Evolutionary conservation across 1,140 invertebrate genomes (phyloP).

Genomic region (Lepidurus packardi): DNA sequence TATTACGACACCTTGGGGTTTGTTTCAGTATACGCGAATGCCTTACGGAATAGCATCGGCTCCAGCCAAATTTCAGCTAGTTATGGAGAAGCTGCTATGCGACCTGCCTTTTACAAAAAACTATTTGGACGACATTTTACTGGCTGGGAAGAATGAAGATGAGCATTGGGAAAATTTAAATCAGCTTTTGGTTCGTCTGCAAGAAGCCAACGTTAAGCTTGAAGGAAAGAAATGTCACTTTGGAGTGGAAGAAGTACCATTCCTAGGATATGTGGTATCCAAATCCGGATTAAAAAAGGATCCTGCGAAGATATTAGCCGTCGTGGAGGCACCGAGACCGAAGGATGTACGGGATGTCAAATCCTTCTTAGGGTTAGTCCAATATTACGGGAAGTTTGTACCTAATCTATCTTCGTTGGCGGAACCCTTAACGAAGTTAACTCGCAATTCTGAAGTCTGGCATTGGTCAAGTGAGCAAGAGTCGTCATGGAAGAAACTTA

Average conservation of each 20-base stretch:
- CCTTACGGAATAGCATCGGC: slow-evolving; percentile 31
- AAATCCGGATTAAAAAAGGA: slow-evolving; percentile 41
- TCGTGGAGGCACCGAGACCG: slow-evolving; percentile 41
- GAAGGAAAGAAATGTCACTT: slow-evolving; percentile 45
- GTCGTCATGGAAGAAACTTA: slow-evolving; percentile 36
- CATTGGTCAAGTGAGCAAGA: slow-evolving; percentile 33
- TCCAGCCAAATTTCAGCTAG: slow-evolving; percentile 39
- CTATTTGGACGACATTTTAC: slow-evolving; percentile 38
- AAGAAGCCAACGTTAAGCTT: slow-evolving; percentile 39
- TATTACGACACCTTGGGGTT: slow-evolving; percentile 36
- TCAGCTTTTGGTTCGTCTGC: slow-evolving; percentile 37
- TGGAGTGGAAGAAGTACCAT: slow-evolving; percentile 39
- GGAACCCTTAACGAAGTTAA: slow-evolving; percentile 43
- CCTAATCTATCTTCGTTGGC: slow-evolving; percentile 43
- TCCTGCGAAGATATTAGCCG: slow-evolving; percentile 43
- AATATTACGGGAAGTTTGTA: slow-evolving; percentile 48
- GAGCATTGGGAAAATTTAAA: slow-evolving; percentile 38
- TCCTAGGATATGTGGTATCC: slow-evolving; percentile 43
- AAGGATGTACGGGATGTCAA: slow-evolving; percentile 42
- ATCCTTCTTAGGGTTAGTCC: slow-evolving; percentile 43
- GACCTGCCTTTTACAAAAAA: slow-evolving; percentile 24
- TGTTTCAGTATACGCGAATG: slow-evolving; percentile 22
- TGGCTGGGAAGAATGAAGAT: slow-evolving; percentile 36
- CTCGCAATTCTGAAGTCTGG: slow-evolving; percentile 26
- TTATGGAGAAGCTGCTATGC: slow-evolving; percentile 38